Percentiles rank a stretch among this genome's conserved stretches.
Evolutionary conservation across 2,113 vertebrate species (phyloP).

Genomic region (Seriola quinqueradiata): DNA sequence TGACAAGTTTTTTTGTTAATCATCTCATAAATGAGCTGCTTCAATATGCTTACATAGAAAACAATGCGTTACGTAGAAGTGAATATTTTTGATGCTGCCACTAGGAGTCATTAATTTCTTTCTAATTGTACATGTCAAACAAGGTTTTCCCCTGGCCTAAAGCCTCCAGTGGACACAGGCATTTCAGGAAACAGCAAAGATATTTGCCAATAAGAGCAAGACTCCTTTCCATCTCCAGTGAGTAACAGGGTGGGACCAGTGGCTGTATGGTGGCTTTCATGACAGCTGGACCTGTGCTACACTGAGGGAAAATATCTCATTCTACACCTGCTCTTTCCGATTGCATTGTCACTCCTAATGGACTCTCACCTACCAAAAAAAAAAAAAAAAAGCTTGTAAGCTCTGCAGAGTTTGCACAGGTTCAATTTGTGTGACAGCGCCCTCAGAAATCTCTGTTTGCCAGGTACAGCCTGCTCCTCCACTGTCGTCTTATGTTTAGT

Average conservation of each 20-base stretch:
- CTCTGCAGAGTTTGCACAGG: background rate
- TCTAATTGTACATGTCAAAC: background rate
- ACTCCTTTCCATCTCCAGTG: background rate
- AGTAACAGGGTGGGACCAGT: background rate
- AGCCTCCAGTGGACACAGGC: too few relatives aligned
- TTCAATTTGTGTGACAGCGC: background rate
- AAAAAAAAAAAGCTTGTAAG: background rate
- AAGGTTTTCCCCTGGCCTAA: background rate
- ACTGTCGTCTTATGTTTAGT: background rate
- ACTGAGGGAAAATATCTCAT: background rate
- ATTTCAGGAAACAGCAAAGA: background rate
- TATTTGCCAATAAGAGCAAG: background rate
- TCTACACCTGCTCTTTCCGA: background rate
- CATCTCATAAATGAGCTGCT: too few relatives aligned
- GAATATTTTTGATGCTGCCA: too few relatives aligned
- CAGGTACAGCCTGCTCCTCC: constrained; percentile 18
- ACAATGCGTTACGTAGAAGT: too few relatives aligned
- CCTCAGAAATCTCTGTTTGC: background rate
- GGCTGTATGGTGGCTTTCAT: background rate
- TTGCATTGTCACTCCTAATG: constrained; percentile 2
- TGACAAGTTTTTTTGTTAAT: too few relatives aligned
- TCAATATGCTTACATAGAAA: too few relatives aligned
- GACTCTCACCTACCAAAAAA: background rate
- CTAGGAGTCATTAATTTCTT: too few relatives aligned
- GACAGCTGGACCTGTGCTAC: background rate